Base-by-base conservation (phyloP, 2,113 vertebrate species). In the Atherinomorus stipes region DNA sequence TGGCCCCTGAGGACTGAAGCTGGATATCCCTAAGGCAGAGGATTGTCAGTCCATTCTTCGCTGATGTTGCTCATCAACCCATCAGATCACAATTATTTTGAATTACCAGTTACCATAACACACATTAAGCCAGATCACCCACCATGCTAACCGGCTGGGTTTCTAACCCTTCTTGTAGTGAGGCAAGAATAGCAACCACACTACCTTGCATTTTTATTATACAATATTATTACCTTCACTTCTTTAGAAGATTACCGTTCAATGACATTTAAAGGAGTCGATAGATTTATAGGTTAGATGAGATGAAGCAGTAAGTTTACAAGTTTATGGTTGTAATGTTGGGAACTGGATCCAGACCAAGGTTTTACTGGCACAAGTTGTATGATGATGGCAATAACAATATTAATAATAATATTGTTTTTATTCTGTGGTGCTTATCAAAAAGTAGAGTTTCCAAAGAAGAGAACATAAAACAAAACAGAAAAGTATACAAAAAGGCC, bases 371-470 rank as follows among this genome's bases (percentile, higher is more conserved):
- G 45, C 42, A 38, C 42, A 26, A 18, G 22, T 71, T 56, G 23
- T 56, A 72, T 70, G 23, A 49, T 37, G 15, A 19, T 28, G 25
- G 26, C 18, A 44, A n/a, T 63, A 18, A 57, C 22, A 54, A 51
- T 51, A n/a, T 68, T 69, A 18, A 52, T 26, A 54, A 51, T 51
- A 16, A 31, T 4, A 13, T 23, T 52, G 6, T 45, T 12, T 70
- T 7, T 50, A 42, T 71, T 16, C 52, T 58, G 16, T 53, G n/a
- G 15, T 5, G 26, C 3, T 13, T 16, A 61, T 56, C 7, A 52
- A 42, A 73, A 54, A 65, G 22, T 25, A 50, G 2, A 60, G 45
- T 71, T 58, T 74, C 19, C 59, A 4, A 51, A 72, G 40, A 11
- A 44, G 21, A 19, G 22, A 12, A 0, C 1, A 11, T 28, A 64